These are phyloP conservation scores for Drosophila serrata DNA, from an alignment of 1,140 invertebrate species.

Conservation along the genomic window DNA sequence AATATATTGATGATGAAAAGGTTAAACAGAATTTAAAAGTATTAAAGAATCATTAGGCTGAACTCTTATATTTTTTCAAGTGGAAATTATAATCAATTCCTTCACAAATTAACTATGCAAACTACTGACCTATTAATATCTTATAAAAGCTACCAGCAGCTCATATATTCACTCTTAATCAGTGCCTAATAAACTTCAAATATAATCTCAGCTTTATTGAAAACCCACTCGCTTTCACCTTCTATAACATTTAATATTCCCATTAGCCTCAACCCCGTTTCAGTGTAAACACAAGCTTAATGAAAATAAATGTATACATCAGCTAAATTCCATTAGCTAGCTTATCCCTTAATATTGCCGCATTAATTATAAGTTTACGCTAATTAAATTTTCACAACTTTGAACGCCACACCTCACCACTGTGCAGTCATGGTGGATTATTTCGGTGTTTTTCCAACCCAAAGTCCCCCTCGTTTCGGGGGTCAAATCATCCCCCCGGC, in stretches of 20 bases:
- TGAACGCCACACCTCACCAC: conserved; percentile 27
- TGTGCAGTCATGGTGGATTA: conserved; percentile 30
- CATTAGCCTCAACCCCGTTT: not conserved
- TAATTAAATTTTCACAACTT: conserved; percentile 43
- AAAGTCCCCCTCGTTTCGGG: not conserved
- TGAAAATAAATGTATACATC: conserved; percentile 33
- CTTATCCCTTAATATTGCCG: conserved; percentile 41
- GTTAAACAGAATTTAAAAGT: not conserved
- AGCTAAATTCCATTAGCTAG: conserved; percentile 30
- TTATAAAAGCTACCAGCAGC: not conserved
- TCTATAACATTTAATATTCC: not conserved
- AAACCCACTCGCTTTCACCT: no score
- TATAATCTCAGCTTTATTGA: not conserved
- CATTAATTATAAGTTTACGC: conserved; percentile 50
- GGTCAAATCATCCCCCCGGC: conserved; percentile 56
- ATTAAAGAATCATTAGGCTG: no score
- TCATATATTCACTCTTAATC: not conserved
- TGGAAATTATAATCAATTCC: not conserved
- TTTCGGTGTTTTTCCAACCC: conserved; percentile 26
- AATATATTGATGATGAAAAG: not conserved
- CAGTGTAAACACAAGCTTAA: conserved; percentile 21
- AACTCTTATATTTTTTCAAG: no score
- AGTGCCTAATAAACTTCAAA: not conserved
- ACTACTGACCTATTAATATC: not conserved
- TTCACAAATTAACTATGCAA: not conserved